phyloP scores from a whole-genome alignment of 2,888 invertebrate species.

The Chorisops tibialis region DNA sequence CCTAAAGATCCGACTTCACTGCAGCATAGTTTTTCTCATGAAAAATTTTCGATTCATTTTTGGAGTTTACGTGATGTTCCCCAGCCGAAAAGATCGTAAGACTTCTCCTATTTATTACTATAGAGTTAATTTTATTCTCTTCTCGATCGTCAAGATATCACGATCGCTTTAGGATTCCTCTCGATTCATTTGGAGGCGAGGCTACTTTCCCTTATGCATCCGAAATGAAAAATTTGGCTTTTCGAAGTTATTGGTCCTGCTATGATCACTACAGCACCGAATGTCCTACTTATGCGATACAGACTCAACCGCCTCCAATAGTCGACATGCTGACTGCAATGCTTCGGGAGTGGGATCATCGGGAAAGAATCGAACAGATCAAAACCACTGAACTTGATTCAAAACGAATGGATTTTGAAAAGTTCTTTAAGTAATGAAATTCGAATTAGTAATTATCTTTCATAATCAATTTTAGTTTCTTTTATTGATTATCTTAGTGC shows the following conservation, averaged over 20 bases:
- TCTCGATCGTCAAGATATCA: not conserved
- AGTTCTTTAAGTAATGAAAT: not conserved
- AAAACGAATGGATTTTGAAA: not conserved
- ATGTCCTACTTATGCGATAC: not conserved
- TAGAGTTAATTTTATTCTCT: not conserved
- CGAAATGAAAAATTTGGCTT: not conserved
- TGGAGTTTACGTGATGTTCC: slow-evolving; percentile 10
- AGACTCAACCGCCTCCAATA: not conserved
- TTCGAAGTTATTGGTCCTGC: not conserved
- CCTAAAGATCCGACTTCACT: not conserved
- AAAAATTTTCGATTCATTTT: not conserved
- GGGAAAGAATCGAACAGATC: not conserved
- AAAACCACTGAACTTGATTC: not conserved
- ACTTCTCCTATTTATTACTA: not conserved
- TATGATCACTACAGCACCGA: slow-evolving; percentile 6
- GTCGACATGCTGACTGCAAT: not conserved
- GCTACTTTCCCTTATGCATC: not conserved
- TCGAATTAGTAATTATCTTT: too few relatives aligned
- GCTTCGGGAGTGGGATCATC: not conserved
- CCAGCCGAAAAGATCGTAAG: slow-evolving; percentile 14
- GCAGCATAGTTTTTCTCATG: not conserved
- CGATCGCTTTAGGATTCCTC: not conserved
- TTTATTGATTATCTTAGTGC: too few relatives aligned
- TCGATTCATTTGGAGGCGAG: slow-evolving; percentile 11
- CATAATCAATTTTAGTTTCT: too few relatives aligned